Conservation (phyloP, 2,888 invertebrate species). For the Synergus japonicus region DNA sequence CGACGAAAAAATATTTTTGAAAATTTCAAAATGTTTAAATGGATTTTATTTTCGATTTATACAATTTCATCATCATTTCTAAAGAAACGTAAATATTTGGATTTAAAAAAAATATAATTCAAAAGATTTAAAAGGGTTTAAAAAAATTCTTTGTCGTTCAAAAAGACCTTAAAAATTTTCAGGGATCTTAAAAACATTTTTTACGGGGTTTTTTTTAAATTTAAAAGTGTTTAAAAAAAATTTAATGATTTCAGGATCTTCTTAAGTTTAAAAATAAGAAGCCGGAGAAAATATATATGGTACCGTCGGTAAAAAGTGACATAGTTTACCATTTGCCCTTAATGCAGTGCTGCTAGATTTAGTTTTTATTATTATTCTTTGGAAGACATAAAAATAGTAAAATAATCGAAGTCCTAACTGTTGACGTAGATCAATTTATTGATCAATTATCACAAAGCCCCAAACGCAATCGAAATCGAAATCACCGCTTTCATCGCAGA, state of each 20-base stretch:
- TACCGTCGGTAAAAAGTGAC: too few relatives aligned
- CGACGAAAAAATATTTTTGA: too few relatives aligned
- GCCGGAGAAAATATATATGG: too few relatives aligned
- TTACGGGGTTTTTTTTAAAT: too few relatives aligned
- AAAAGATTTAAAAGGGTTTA: not conserved
- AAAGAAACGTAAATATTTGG: too few relatives aligned
- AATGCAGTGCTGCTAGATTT: not conserved
- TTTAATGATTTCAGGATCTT: too few relatives aligned
- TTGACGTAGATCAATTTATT: conserved; percentile 9
- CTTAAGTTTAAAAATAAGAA: too few relatives aligned
- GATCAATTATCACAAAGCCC: not conserved
- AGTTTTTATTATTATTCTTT: not conserved
- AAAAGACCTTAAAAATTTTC: not conserved
- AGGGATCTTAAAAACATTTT: too few relatives aligned
- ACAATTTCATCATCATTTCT: too few relatives aligned
- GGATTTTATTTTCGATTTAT: too few relatives aligned
- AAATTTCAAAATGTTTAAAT: too few relatives aligned
- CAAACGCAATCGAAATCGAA: conserved; percentile 15
- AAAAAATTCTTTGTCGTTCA: not conserved
- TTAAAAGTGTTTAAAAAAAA: too few relatives aligned
- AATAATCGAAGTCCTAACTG: not conserved
- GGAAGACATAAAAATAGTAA: not conserved
- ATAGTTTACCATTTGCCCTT: not conserved
- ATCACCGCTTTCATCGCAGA: conserved; percentile 41
- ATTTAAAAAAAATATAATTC: not conserved